Evolutionary conservation across 1,140 invertebrate species (phyloP), one percentile per base, ranked within the genome.

Genomic region (Paraescarpia echinospica): DNA sequence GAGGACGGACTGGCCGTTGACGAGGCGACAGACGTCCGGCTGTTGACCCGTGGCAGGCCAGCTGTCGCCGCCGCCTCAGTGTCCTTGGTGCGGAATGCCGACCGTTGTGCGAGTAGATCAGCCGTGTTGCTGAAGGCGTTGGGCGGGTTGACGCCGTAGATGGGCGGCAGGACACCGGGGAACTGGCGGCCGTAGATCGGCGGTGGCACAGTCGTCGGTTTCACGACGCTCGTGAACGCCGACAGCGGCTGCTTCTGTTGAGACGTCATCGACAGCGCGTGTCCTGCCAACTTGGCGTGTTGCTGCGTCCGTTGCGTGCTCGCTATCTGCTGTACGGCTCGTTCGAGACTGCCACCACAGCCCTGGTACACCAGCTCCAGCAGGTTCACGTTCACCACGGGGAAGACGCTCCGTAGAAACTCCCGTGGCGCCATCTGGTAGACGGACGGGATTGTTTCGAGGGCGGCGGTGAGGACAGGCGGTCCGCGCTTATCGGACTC

Each of bases 331-430:
- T 95, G 94, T 12, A 95, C 94, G 27, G 94, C 93, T 33, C 93
- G 90, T 90, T 94, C 94, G 77, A 95, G 89, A 89, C 94, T 93
- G 18, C 95, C 95, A 5, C 94, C 95, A 89, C 95, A 95, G 8
- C 94, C 95, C 90, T 94, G 94, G 93, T 93, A 94, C 9, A 94
- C 94, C 59, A 95, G 92, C 90, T 95, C 95, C 41, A 95, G 92
- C 0, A 95, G 92, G 90, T 94, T 94, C 9, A 94, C 93, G 92
- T 94, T 95, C 90, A 94, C 93, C 6, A 92, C 35, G 18, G 95
- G 95, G 91, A 95, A 95, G 6, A 95, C 93, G 91, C 94, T 89
- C 18, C 93, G 94, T 22, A 95, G 92, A 90, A 95, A 93, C 12
- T 95, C 95, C 90, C 92, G 91, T 34, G 94, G 94, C 31, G 91